These are phyloP conservation scores for Drosophila ezoana DNA, from an alignment of 2,888 invertebrate genomes.

Conservation along the genomic window DNA sequence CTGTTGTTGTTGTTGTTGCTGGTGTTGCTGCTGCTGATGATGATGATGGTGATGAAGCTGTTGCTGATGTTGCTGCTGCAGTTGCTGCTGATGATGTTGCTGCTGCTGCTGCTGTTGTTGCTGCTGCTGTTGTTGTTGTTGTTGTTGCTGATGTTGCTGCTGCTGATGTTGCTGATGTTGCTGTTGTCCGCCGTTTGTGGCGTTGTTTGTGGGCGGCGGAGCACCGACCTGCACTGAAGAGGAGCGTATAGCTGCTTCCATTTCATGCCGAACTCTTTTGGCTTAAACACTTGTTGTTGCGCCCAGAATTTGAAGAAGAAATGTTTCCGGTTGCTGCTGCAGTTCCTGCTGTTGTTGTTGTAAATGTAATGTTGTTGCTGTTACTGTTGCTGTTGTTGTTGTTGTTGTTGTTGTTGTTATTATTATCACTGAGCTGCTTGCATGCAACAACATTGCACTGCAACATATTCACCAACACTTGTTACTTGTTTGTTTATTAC, in stretches of 20 bases:
- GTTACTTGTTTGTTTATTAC: conserved; percentile 26
- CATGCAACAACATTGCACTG: conserved; percentile 69
- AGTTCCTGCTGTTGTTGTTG: conserved; percentile 38
- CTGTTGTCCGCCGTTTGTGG: conserved; percentile 80
- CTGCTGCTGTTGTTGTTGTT: conserved; percentile 42
- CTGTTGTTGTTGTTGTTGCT: conserved; percentile 59
- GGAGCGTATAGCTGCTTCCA: conserved; percentile 86
- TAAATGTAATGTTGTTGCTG: conserved; percentile 22
- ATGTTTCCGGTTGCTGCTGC: conserved; percentile 34
- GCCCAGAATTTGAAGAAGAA: conserved; percentile 59
- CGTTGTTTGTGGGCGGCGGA: conserved; percentile 83
- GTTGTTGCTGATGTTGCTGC: conserved; percentile 54
- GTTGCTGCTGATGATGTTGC: conserved; percentile 56
- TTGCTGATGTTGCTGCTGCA: conserved; percentile 50
- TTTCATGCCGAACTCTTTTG: conserved; percentile 85
- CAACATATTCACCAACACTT: conserved; percentile 63
- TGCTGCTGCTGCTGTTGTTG: conserved; percentile 52
- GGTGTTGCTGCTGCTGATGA: conserved; percentile 60
- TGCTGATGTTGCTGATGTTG: conserved; percentile 79
- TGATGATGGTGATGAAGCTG: conserved; percentile 55
- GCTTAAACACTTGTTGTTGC: conserved; percentile 78
- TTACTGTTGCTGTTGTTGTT: conserved; percentile 28
- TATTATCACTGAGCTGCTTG: conserved; percentile 58
- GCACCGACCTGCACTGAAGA: conserved; percentile 86
- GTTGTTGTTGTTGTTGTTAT: conserved; percentile 22